These are phyloP conservation scores for Saccopteryx bilineata DNA, from an alignment of 2,113 vertebrate species.

Conservation along the genomic window DNA sequence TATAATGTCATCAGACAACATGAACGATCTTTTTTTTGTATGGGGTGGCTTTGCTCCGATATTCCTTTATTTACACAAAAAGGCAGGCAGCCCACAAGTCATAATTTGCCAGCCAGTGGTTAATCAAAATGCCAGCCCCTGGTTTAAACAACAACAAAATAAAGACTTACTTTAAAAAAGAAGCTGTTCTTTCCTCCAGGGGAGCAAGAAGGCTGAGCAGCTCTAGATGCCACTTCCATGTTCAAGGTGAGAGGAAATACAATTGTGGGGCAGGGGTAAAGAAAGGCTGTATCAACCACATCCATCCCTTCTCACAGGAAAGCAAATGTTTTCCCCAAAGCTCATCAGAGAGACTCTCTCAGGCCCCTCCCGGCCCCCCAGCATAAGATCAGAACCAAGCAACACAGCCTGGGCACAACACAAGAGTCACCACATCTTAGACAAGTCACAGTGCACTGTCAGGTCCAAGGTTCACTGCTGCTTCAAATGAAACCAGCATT, in stretches of 20 bases:
- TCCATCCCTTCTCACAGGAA: background rate
- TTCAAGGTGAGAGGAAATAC: constrained; percentile 10
- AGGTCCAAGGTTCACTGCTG: background rate
- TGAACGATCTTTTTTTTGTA: background rate
- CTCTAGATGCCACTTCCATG: background rate
- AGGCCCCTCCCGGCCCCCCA: background rate
- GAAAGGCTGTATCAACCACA: background rate
- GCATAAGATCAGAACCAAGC: background rate
- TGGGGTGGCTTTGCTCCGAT: background rate
- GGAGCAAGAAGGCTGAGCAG: background rate
- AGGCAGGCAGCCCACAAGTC: background rate
- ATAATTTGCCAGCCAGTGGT: background rate
- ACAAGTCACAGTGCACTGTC: background rate
- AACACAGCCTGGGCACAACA: background rate
- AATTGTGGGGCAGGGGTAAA: background rate
- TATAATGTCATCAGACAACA: background rate
- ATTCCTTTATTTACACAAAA: background rate
- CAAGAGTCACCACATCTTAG: background rate
- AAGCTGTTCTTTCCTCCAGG: background rate
- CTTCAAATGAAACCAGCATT: background rate
- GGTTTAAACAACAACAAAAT: constrained; percentile 7
- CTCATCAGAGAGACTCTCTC: background rate
- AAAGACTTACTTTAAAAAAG: background rate
- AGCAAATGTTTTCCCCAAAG: background rate
- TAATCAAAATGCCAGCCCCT: constrained; percentile 1